Base-by-base conservation (phyloP, 30 jellyfish, hydroid and myxozoan genomes). In the Euphysa ruthae region DNA sequence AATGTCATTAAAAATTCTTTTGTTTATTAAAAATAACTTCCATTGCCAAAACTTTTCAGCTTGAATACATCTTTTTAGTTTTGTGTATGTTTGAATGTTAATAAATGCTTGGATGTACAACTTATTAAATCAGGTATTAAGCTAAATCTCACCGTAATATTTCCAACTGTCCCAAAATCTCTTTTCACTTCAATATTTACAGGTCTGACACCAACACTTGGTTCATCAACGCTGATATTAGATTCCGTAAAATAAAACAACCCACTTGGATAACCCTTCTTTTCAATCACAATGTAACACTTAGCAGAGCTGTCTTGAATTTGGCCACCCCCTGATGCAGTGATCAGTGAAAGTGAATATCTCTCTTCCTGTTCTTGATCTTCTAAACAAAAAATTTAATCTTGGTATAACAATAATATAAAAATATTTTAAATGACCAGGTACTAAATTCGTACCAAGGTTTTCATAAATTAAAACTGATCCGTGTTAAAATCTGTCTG, bases 251-350 rank as follows among this genome's bases (percentile, higher is more conserved):
- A 66, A 10, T 75, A 21, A 43, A 88, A 88, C 49, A 79, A 55
- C 0, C 97, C 97, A 63, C 55, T 74, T 2, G 97, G 97, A 51
- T 79, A 85, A 33, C 97, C 97, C 28, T 88, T 88, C 82, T 88
- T 88, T 30, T 27, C 49, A 12, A 88, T 63, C 3, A 75, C 68
- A 24, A 88, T 88, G 27, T 79, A 12, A 25, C 79, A 77, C 44
- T 63, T 73, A 5, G 86, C 46, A 26, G 81, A 62, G 6, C 71
- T 65, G 57, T 57, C 78, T 54, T 88, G 94, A 49, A 88, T 22
- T 0, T 91, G 55, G 10, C 86, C 97, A n/a, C 90, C 84, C 1
- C 97, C 97, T 0, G 88, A 33, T 27, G 72, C 90, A n/a, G 75
- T 54, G 35, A 6, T 34, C 56, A 88, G 46, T 7, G 69, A 72